Conservation (phyloP, 1,140 invertebrate genomes). For the Lepidostoma basale region DNA sequence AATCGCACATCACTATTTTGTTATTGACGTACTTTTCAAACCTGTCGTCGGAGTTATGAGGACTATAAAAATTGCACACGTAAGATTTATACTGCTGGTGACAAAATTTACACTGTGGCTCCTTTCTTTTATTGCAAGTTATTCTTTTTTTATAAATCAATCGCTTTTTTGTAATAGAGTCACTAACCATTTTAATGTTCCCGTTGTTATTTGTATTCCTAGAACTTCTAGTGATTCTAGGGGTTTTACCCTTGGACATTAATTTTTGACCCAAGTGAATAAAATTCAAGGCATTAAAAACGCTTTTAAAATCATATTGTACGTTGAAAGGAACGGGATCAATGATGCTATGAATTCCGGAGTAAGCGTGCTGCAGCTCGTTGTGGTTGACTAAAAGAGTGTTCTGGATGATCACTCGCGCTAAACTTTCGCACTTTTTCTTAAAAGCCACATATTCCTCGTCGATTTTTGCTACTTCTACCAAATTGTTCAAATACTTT, state of each 20-base stretch:
- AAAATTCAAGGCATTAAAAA: constrained; percentile 41
- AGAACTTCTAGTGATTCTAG: neutral
- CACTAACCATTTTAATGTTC: constrained; percentile 50
- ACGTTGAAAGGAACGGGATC: constrained; percentile 59
- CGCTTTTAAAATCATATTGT: constrained; percentile 47
- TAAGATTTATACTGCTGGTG: constrained; percentile 60
- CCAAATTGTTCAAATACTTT: constrained; percentile 8
- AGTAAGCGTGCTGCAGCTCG: constrained; percentile 64
- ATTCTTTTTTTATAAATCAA: constrained; percentile 44
- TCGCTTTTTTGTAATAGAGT: constrained; percentile 50
- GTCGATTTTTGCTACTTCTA: neutral
- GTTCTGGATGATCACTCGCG: constrained; percentile 52
- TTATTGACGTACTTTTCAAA: constrained; percentile 57
- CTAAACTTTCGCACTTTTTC: constrained; percentile 44
- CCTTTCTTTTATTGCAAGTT: constrained; percentile 48
- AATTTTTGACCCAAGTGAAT: constrained; percentile 38
- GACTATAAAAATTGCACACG: constrained; percentile 62
- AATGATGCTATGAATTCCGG: constrained; percentile 68
- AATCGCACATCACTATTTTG: constrained; percentile 62
- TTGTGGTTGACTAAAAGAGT: constrained; percentile 53
- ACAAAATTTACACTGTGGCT: constrained; percentile 61
- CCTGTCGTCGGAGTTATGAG: constrained; percentile 52
- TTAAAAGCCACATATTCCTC: constrained; percentile 46
- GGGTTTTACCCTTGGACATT: constrained; percentile 28
- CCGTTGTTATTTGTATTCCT: neutral